Base-by-base conservation (phyloP, 1,140 invertebrate genomes). In the Potamilus streckersoni region DNA sequence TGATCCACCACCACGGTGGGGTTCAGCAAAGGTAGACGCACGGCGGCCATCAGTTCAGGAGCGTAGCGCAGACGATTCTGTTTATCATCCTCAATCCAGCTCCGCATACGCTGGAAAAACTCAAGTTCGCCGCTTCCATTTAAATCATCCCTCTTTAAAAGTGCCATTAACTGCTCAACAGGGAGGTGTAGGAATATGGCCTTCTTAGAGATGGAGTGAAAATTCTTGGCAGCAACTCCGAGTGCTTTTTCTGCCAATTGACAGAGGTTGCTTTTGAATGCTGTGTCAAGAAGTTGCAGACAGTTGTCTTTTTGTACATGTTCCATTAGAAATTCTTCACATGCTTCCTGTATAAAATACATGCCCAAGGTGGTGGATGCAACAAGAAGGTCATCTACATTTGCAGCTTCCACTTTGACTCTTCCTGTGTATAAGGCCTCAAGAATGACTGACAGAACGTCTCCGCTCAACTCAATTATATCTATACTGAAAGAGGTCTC, bases 401-500 rank as follows among this genome's bases (percentile, higher is more conserved):
- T 82, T 2, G 20, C 60, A 17, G 77, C 77, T 20, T 76, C 76
- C 0, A 83, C 20, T 61, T 70, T 65, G 16, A 83, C 59, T 73
- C 75, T 80, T 60, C 79, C 82, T 0, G 82, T 79, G 60, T 83
- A 85, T 76, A 85, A 80, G 23, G 80, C 80, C 27, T 79, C 71
- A n/a, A 84, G 17, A n/a, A 84, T 75, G 27, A 60, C 68, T 17
- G 79, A 73, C 27, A 84, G 60, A 20, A 78, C 61, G 17, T 57
- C 69, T 1, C 76, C 72, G 14, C 57, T 65, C 17, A 83, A 64
- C 64, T 79, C 80, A 14, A 71, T 38, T 15, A 79, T 56, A 15
- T 71, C 70, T n/a, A 82, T 20, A 20, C 70, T 62, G 27, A n/a
- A 56, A 11, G 66, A 20, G 31, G 55, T 19, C n/a, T 77, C 59